Percentiles rank a stretch among this genome's conserved stretches.
These are phyloP conservation scores for Nilaparvata lugens DNA, from an alignment of 1,140 invertebrate genomes.

Conservation along the genomic window DNA sequence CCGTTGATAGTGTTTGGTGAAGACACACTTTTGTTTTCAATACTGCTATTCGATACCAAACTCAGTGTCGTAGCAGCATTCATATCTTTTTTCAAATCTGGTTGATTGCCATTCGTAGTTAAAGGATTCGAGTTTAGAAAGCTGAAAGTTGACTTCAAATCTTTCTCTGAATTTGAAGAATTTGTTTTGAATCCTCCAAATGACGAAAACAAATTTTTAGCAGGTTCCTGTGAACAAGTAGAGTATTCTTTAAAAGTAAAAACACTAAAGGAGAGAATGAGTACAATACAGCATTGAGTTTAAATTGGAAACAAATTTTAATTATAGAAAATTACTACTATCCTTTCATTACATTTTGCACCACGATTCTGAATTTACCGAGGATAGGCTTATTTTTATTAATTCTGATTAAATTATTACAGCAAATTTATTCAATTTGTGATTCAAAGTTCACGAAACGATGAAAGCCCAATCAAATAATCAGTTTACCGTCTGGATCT, in stretches of 20 bases:
- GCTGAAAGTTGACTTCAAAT: background rate
- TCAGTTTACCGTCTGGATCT: too few relatives aligned
- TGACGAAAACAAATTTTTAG: conserved; percentile 8
- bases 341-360: background rate
- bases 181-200: background rate
- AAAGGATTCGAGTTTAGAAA: background rate
- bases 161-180: background rate
- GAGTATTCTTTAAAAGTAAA: background rate
- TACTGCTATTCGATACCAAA: background rate
- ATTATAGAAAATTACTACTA: background rate
- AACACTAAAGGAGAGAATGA: background rate
- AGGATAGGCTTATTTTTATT: background rate
- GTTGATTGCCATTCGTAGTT: conserved; percentile 3
- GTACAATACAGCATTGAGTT: background rate
- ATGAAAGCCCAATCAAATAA: too few relatives aligned
- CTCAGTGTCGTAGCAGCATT: background rate
- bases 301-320: background rate
- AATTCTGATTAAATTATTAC: too few relatives aligned
- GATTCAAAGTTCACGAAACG: too few relatives aligned
- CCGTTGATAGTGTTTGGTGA: background rate
- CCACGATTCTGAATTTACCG: background rate
- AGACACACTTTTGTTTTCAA: background rate
- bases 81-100: conserved; percentile 2
- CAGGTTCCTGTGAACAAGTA: background rate
- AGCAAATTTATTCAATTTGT: too few relatives aligned